A percentile compares a stretch with the other conserved stretches of the same genome.
These are phyloP conservation scores for Caenorhabditis tropicalis DNA, from an alignment of 1,140 invertebrate genomes.

Conservation along the genomic window DNA sequence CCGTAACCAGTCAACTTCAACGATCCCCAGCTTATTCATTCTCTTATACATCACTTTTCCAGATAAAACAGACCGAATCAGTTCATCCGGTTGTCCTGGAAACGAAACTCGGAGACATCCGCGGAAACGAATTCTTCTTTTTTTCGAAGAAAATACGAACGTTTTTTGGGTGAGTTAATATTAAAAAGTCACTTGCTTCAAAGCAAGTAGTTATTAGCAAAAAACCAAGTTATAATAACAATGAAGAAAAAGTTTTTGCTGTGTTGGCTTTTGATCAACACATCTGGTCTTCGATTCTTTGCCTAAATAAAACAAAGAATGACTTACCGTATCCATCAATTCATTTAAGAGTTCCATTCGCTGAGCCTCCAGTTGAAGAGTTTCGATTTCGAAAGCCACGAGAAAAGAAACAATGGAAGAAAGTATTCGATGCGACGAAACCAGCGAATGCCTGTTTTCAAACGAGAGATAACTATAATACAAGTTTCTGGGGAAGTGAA, in stretches of 20 bases:
- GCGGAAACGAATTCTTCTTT: constrained; percentile 68
- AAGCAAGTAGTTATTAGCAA: no score
- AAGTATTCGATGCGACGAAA: constrained; percentile 60
- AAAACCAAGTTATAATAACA: no score
- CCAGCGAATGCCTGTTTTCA: constrained; percentile 65
- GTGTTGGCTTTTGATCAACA: no score
- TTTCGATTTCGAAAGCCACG: constrained; percentile 63
- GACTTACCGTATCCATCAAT: no score
- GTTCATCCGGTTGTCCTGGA: constrained; percentile 58
- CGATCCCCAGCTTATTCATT: no score
- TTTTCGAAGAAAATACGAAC: constrained; percentile 66
- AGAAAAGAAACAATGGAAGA: constrained; percentile 66
- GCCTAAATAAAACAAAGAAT: no score
- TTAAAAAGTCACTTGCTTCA: background rate
- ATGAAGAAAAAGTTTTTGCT: no score
- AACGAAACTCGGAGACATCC: constrained; percentile 57
- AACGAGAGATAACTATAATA: constrained; percentile 63
- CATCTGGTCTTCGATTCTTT: no score
- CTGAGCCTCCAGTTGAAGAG: constrained; percentile 64
- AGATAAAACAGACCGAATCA: background rate
- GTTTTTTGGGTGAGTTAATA: constrained; percentile 50
- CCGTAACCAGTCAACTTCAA: no score
- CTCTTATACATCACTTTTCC: no score
- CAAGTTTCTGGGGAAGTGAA: constrained; percentile 70
- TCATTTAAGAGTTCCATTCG: constrained; percentile 66